Percentiles rank a stretch among this genome's conserved stretches.
These are phyloP conservation scores for Lordiphosa andalusiaca DNA, from an alignment of 2,888 invertebrate species.

Conservation along the genomic window DNA sequence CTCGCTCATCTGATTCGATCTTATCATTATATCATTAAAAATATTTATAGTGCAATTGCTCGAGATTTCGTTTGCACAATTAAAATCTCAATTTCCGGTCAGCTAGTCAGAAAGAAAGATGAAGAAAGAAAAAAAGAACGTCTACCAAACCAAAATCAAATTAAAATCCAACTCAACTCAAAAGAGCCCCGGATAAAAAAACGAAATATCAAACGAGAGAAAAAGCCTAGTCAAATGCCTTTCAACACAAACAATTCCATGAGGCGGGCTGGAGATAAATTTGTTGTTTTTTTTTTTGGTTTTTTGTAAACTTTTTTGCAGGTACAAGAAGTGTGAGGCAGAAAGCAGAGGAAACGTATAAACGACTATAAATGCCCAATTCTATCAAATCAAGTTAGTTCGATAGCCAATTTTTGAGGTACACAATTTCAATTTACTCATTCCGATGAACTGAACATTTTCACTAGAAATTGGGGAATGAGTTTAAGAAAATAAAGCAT, in stretches of 20 bases:
- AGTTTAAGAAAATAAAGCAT: too few relatives aligned
- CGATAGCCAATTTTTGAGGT: too few relatives aligned
- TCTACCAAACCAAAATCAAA: conserved; percentile 49
- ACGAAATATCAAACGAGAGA: conserved; percentile 9
- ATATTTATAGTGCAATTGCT: conserved; percentile 38
- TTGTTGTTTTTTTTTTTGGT: too few relatives aligned
- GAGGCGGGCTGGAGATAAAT: conserved; percentile 23
- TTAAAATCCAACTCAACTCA: conserved; percentile 52
- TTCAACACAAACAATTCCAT: conserved; percentile 7
- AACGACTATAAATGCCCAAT: too few relatives aligned
- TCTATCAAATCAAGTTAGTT: too few relatives aligned
- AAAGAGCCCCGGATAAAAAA: conserved; percentile 21
- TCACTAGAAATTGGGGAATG: too few relatives aligned
- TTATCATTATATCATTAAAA: conserved; percentile 20
- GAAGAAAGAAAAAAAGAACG: conserved; percentile 29
- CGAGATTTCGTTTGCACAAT: conserved; percentile 34
- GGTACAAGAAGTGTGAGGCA: conserved; percentile 8
- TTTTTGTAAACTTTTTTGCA: too few relatives aligned
- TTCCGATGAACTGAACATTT: too few relatives aligned
- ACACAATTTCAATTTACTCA: too few relatives aligned
- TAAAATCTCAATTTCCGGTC: conserved; percentile 46
- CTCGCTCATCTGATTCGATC: conserved; percentile 26
- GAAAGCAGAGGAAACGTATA: conserved; percentile 4
- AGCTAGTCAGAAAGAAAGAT: not conserved
- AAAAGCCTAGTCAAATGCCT: conserved; percentile 33